These are phyloP conservation scores for Ephydatia muelleri DNA, from an alignment of 37 sponge, comb jelly and placozoan genomes.

Conservation along the genomic window DNA sequence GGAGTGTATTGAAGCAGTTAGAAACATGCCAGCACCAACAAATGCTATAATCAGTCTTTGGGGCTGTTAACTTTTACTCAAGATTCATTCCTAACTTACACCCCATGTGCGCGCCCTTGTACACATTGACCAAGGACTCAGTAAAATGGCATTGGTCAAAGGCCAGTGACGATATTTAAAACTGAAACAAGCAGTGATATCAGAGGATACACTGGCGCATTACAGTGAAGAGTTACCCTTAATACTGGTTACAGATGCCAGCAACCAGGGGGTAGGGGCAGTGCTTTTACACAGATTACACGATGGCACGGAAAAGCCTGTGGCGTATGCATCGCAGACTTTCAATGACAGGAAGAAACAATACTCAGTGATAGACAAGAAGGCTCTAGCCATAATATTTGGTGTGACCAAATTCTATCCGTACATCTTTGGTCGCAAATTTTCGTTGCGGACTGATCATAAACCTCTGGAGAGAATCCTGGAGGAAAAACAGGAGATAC, in stretches of 20 bases:
- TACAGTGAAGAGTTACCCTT: conserved; percentile 14
- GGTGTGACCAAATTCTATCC: conserved; percentile 30
- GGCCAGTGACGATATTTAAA: too few species aligned
- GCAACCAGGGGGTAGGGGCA: conserved; percentile 38
- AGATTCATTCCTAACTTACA: too few species aligned
- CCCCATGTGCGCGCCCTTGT: too few species aligned
- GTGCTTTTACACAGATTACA: conserved; percentile 25
- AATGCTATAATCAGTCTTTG: too few species aligned
- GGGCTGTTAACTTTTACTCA: too few species aligned
- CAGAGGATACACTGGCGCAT: conserved; percentile 8
- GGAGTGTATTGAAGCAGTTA: too few species aligned
- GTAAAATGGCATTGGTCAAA: too few species aligned
- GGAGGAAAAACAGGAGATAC: conserved; percentile 2
- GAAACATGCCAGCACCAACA: too few species aligned
- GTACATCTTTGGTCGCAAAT: conserved; percentile 19
- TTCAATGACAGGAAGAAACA: conserved; percentile 6
- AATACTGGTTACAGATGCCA: conserved; percentile 22
- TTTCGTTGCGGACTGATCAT: conserved; percentile 32
- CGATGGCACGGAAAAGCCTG: conserved; percentile 24
- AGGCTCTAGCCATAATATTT: conserved; percentile 31
- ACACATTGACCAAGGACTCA: too few species aligned
- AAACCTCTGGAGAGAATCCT: conserved; percentile 37
- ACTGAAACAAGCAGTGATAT: too few species aligned
- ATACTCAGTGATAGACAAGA: conserved; percentile 37
- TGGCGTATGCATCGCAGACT: conserved; percentile 18